phyloP scores from a whole-genome alignment of 2,888 invertebrate species.

The Amblyteles armatorius region DNA sequence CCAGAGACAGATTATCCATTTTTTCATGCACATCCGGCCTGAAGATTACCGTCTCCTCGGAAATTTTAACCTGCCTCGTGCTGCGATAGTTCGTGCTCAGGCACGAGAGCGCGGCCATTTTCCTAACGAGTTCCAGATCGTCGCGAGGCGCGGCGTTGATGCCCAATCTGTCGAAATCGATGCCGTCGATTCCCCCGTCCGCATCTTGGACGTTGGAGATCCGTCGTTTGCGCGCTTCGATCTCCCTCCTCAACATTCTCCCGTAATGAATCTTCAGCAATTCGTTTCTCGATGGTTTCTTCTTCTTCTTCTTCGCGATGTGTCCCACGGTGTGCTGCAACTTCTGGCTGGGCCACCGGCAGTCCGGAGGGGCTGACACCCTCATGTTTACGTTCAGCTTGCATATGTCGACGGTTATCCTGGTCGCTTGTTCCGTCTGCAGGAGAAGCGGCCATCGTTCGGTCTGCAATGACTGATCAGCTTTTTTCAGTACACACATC shows the following conservation, averaged over 20 bases:
- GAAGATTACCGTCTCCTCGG: conserved; percentile 65
- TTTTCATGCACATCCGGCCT: conserved; percentile 70
- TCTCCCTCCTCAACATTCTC: conserved; percentile 58
- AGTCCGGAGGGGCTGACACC: conserved; percentile 22
- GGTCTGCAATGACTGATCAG: conserved; percentile 27
- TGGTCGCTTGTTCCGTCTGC: conserved; percentile 31
- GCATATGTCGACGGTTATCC: conserved; percentile 55
- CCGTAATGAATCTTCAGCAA: conserved; percentile 61
- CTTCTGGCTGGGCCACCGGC: conserved; percentile 20
- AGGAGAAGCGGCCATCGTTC: conserved; percentile 55
- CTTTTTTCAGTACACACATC: neutral
- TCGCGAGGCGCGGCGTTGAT: conserved; percentile 71
- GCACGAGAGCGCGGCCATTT: conserved; percentile 72
- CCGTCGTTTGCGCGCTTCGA: conserved; percentile 15
- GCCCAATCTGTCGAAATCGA: conserved; percentile 72
- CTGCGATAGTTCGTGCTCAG: conserved; percentile 71
- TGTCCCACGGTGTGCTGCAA: conserved; percentile 46
- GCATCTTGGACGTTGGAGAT: neutral
- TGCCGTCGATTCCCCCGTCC: conserved; percentile 12
- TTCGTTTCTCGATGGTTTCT: conserved; percentile 70
- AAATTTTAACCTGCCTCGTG: conserved; percentile 46
- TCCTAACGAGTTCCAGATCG: conserved; percentile 69
- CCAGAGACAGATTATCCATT: conserved; percentile 67
- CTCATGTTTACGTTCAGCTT: conserved; percentile 62
- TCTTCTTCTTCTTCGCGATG: conserved; percentile 70